phyloP scores from a whole-genome alignment of 2,113 vertebrate species.

The Crotalus helleri region DNA sequence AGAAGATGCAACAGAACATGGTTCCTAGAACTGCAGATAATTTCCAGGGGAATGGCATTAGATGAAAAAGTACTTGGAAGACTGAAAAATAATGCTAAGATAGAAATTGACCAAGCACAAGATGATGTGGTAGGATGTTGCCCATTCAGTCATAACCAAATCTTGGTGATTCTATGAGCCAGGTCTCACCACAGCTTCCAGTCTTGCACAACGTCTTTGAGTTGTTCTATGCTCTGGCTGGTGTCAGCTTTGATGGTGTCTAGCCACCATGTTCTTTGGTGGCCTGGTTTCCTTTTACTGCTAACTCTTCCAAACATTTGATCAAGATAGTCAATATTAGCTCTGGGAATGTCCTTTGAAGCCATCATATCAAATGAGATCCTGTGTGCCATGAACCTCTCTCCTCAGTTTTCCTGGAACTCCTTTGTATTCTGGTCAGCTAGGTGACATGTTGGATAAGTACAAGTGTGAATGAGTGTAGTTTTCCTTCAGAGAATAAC shows the following conservation, averaged over 20 bases:
- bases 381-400: not conserved
- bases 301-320: not conserved
- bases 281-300: not conserved
- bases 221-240: not conserved
- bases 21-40: not conserved
- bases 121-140: not conserved
- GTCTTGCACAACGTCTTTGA: not conserved
- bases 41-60: not conserved
- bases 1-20: not conserved
- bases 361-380: not conserved
- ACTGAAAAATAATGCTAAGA: not conserved
- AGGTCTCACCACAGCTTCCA: not conserved
- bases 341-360: not conserved
- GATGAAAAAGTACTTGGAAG: not conserved
- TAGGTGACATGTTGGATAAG: not conserved
- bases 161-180: not conserved
- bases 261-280: not conserved
- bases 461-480: not conserved
- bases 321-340: not conserved
- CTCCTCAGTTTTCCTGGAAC: not conserved
- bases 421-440: not conserved
- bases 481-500: not conserved
- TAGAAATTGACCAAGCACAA: not conserved
- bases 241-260: not conserved
- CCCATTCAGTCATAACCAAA: not conserved